Conservation (phyloP, 2,888 invertebrate genomes). For the Plagodis dolabraria region DNA sequence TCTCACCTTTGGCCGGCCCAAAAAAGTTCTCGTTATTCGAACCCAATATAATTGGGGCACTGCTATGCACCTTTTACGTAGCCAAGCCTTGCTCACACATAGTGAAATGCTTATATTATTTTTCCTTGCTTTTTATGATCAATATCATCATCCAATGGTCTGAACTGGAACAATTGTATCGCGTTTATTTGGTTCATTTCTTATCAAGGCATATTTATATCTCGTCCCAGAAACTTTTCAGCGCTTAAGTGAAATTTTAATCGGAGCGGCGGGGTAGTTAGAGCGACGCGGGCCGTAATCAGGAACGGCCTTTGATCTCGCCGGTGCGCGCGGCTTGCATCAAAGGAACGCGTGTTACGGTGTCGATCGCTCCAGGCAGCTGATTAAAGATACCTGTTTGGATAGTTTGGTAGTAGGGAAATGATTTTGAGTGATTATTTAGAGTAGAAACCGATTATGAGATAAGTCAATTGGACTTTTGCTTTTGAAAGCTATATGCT, state of each 20-base stretch:
- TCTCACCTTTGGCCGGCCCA: no score
- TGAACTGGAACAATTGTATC: no score
- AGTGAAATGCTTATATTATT: no score
- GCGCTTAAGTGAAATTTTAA: constrained; percentile 38
- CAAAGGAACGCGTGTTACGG: constrained; percentile 30
- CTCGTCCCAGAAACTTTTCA: constrained; percentile 18
- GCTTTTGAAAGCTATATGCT: no score
- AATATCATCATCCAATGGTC: no score
- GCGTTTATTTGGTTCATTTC: no score
- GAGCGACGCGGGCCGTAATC: constrained; percentile 33
- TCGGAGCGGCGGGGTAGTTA: constrained; percentile 17
- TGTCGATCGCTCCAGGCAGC: constrained; percentile 33
- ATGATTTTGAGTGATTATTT: constrained; percentile 21
- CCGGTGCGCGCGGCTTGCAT: constrained; percentile 20
- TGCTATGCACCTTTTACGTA: no score
- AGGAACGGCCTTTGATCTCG: constrained; percentile 38
- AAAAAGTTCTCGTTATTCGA: no score
- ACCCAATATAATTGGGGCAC: no score
- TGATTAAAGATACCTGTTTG: constrained; percentile 36
- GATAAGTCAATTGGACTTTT: no score
- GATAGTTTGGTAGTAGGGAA: constrained; percentile 16
- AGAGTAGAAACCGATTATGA: not conserved
- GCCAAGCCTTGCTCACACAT: no score
- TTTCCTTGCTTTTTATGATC: no score
- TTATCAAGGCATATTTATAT: constrained; percentile 1